Evolutionary conservation across 1,140 invertebrate species (phyloP), one percentile per base, ranked within the genome.

Genomic region (Caerostris extrusa): DNA sequence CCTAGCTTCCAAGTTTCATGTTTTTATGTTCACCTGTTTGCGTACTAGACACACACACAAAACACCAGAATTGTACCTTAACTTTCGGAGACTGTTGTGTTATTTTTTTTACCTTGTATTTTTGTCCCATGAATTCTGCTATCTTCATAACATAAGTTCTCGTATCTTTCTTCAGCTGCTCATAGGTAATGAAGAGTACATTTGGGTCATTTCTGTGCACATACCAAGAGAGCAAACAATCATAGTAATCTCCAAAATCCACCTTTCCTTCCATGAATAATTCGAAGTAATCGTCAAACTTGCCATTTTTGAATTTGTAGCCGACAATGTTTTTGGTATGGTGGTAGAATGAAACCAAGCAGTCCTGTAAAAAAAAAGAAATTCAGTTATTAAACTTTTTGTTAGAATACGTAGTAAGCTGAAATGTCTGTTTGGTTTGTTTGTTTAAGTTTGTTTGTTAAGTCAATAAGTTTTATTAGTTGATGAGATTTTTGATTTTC

Each of bases 321-420:
- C 60, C 82, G 10, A 61, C 17, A 87, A 98, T 97, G 2, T 97
- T 96, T 95, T 97, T 96, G 95, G 98, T 98, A 60, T 98, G 97
- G 96, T 98, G 97, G 95, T 97, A 98, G 95, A 97, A 98, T 0
- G 98, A 98, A 0, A 98, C 98, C 4, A 97, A 97, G 2, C 98
- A 97, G 95, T 98, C 98, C 96, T 98, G n/a, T 77, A 5, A 2
- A 71, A 69, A 81, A 50, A 14, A 82, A 60, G 98, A 0, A 98
- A 98, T 96, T 98, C 98, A 17, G 12, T n/a, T 85, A 19, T 12
- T 53, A 34, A 58, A 85, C 56, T 3, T 85, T 53, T 5, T n/a
- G 34, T 19, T 34, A 17, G n/a, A 77, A 77, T 19, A 77, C 6
- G 5, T n/a, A 0, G 6, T 5, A 8, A 19, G 50, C 5, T 77